Base-by-base conservation (phyloP, 1,140 invertebrate genomes). In the Danaus plexippus region DNA sequence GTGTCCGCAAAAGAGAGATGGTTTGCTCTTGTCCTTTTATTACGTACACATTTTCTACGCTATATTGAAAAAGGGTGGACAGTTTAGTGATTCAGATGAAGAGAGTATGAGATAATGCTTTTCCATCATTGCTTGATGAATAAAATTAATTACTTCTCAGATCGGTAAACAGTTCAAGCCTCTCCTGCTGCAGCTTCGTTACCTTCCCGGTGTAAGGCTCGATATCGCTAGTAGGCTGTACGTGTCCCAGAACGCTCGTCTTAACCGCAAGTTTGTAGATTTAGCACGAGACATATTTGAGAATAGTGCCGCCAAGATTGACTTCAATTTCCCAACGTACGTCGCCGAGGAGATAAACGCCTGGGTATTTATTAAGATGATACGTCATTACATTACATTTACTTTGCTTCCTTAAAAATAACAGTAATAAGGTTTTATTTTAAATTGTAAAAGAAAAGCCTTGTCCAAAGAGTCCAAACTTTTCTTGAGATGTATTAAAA, bases 211-310 rank as follows among this genome's bases (percentile, higher is more conserved):
- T 2, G 77, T 77, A 1, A 68, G 51, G 9, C 48, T 79, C 43
- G 61, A 71, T 12, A 55, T 83, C 9, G 74, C 71, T 0, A 76
- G 66, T 12, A 71, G 64, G 49, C 43, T 83, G 9, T 83, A 72
- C 12, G 12, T 78, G 5, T 61, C 60, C 7, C 45, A 54, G 5
- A 44, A 60, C 4, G 15, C 11, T 0, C 55, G 22, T 2, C 11
- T 77, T 1, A 48, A 57, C 18, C 50, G 15, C 9, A 59, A 54
- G 0, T 80, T 69, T 44, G 42, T 11, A 11, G 59, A 63, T 0
- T 22, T 53, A 1, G 47, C 69, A 0, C 64, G 62, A 11, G 49
- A 64, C 7, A 62, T 76, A 11, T 83, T 83, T 47, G 47, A 66
- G 6, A 66, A 67, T 3, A 54, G 57, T 41, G 46, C 61, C 1